phyloP scores from a whole-genome alignment of 2,888 invertebrate genomes.

The Dascillus cervinus region DNA sequence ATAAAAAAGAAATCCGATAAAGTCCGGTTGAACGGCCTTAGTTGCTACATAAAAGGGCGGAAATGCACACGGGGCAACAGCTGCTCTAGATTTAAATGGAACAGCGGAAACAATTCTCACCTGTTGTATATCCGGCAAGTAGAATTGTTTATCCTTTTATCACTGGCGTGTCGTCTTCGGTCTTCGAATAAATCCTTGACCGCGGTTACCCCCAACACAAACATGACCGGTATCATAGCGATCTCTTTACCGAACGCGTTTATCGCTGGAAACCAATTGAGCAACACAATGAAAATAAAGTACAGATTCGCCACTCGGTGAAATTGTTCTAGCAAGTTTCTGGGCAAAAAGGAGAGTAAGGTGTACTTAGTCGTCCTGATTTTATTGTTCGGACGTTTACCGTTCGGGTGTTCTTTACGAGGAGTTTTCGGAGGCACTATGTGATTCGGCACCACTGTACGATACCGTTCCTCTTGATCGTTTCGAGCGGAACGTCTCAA shows the following conservation, averaged over 20 bases:
- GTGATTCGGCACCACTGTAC: conserved; percentile 78
- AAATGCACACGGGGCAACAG: no score
- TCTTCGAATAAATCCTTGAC: conserved; percentile 94
- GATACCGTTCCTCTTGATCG: conserved; percentile 53
- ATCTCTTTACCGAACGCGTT: conserved; percentile 94
- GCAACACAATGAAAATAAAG: conserved; percentile 91
- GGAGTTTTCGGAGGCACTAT: conserved; percentile 75
- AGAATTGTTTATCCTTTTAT: conserved; percentile 89
- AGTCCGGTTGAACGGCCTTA: no score
- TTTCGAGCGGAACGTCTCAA: conserved; percentile 54
- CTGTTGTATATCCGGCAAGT: conserved; percentile 87
- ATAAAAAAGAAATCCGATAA: no score
- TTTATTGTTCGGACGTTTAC: conserved; percentile 72
- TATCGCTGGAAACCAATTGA: conserved; percentile 93
- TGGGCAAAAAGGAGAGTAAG: conserved; percentile 85
- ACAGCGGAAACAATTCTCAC: conserved; percentile 54
- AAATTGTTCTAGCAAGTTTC: conserved; percentile 95
- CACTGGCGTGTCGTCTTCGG: conserved; percentile 78
- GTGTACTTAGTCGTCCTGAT: conserved; percentile 95
- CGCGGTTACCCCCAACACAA: conserved; percentile 90
- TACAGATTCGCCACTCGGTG: conserved; percentile 96
- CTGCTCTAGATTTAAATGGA: no score
- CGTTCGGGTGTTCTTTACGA: conserved; percentile 74
- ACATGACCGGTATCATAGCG: conserved; percentile 89
- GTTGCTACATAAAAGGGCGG: no score